A percentile compares a stretch with the other conserved stretches of the same genome.
Evolutionary conservation across 2,113 vertebrate species (phyloP).

Genomic region (Hemicordylus capensis): DNA sequence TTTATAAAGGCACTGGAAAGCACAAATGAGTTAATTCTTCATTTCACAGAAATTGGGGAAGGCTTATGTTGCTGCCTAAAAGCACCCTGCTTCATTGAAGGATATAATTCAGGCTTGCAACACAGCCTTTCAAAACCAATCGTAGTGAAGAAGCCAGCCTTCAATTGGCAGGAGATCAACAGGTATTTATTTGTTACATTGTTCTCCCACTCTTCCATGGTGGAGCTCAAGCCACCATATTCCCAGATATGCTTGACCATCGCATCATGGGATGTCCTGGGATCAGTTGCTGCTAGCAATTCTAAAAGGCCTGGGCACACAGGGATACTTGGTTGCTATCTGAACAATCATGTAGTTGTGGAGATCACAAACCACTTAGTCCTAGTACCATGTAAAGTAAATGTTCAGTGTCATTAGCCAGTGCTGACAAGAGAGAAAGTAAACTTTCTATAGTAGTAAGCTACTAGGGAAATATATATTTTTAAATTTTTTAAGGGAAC

Average conservation of each 20-base stretch:
- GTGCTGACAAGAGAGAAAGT: not conserved
- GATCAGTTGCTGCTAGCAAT: not conserved
- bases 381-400: not conserved
- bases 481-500: too few relatives aligned
- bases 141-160: constrained; percentile 62
- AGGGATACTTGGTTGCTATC: not conserved
- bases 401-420: too few relatives aligned
- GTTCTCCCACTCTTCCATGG: not conserved
- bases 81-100: constrained; percentile 75
- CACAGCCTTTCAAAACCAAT: constrained; percentile 48
- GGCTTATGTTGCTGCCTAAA: constrained; percentile 80
- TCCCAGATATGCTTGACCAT: too few relatives aligned
- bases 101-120: not conserved
- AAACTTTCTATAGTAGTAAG: not conserved
- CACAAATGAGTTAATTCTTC: not conserved
- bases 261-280: too few relatives aligned
- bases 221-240: not conserved
- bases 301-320: not conserved
- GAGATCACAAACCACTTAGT: not conserved
- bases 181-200: constrained; percentile 74
- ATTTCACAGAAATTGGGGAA: constrained; percentile 70
- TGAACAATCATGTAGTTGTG: not conserved
- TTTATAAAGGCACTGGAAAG: not conserved
- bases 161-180: constrained; percentile 84
- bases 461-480: too few relatives aligned